A percentile compares a stretch with the other conserved stretches of the same genome.
Conservation (phyloP, 2,797 vertebrate genomes). For the Pristis pectinata region DNA sequence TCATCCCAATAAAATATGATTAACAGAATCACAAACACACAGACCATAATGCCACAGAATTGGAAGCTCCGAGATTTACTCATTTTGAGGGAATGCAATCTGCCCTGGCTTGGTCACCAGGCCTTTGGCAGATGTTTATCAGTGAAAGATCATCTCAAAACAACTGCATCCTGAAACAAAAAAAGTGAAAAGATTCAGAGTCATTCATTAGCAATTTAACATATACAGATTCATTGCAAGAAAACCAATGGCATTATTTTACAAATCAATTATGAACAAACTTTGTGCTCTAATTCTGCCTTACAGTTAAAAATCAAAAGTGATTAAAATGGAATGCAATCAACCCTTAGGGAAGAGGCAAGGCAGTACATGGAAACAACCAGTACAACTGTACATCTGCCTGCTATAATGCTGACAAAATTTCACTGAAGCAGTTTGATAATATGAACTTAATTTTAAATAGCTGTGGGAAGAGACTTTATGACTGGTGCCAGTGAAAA, state of each 20-base stretch:
- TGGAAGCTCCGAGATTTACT: constrained; percentile 79
- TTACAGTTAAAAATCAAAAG: neutral
- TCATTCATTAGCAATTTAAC: neutral
- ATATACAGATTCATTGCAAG: neutral
- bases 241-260: too few species aligned
- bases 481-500: neutral
- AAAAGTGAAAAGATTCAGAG: neutral
- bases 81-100: constrained; percentile 60
- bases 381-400: too few species aligned
- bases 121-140: neutral
- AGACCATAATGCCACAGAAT: constrained; percentile 79
- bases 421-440: too few species aligned
- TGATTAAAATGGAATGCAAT: too few species aligned
- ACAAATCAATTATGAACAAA: neutral
- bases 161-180: neutral
- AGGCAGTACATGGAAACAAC: neutral
- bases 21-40: constrained; percentile 83
- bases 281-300: neutral
- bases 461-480: too few species aligned
- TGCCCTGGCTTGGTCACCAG: neutral
- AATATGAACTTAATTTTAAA: neutral
- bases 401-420: neutral
- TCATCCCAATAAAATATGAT: constrained; percentile 97
- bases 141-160: neutral
- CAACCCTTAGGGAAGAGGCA: neutral